Evolutionary conservation across 2,888 invertebrate genomes (phyloP).

Genomic region (Tuberolachnus salignus): DNA sequence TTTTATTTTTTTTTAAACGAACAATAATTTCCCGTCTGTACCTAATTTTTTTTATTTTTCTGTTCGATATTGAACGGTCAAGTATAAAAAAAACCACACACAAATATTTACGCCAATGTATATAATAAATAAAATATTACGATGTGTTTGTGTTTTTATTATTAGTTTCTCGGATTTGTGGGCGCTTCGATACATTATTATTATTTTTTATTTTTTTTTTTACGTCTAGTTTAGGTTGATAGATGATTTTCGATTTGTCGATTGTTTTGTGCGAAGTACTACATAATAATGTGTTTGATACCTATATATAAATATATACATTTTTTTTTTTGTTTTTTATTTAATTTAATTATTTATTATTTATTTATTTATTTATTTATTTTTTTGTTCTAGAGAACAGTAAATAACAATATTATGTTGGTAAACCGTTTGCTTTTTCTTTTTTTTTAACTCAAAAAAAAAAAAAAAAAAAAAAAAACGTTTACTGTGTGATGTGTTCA

Average conservation of each 20-base stretch:
- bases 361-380: slow-evolving; percentile 2
- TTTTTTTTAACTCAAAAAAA: no score
- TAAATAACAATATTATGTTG: slow-evolving; percentile 11
- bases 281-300: slow-evolving; percentile 9
- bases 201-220: not conserved
- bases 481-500: slow-evolving; percentile 56
- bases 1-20: no score
- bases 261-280: slow-evolving; percentile 34
- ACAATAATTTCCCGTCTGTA: no score
- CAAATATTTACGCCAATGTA: slow-evolving; percentile 11
- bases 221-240: slow-evolving; percentile 21
- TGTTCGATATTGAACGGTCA: no score
- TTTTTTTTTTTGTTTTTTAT: no score
- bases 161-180: slow-evolving; percentile 26
- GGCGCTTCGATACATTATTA: not conserved
- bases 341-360: no score
- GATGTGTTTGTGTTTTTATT: slow-evolving; percentile 29
- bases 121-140: slow-evolving; percentile 8
- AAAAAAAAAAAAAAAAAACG: no score
- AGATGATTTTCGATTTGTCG: not conserved
- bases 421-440: slow-evolving; percentile 34
- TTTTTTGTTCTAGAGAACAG: slow-evolving; percentile 34
- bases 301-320: slow-evolving; percentile 8
- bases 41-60: no score
- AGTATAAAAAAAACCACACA: not conserved